Percentiles rank a stretch among this genome's conserved stretches.
Conservation (phyloP, 2,797 vertebrate genomes). For the Telmatherina bonti region DNA sequence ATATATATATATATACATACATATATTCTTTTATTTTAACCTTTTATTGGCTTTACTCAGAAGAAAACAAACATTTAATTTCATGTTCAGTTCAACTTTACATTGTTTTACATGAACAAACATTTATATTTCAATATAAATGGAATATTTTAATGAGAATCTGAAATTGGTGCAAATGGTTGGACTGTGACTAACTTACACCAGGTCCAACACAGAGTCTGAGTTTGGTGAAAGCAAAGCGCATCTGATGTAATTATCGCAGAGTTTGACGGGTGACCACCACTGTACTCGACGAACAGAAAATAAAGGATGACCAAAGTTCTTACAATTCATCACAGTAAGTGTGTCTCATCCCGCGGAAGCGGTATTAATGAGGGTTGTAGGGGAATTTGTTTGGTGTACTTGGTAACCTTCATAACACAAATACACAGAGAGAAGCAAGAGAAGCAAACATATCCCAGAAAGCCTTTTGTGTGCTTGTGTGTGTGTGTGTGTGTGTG, state of each 20-base stretch:
- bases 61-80: too few relatives aligned
- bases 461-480: not conserved
- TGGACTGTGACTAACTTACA: too few relatives aligned
- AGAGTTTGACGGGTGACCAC: not conserved
- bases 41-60: too few relatives aligned
- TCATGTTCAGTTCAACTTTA: too few relatives aligned
- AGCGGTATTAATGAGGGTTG: not conserved
- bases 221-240: not conserved
- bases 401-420: not conserved
- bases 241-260: not conserved
- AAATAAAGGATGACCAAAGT: slow-evolving; percentile 1
- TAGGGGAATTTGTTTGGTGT: not conserved
- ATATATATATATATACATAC: too few relatives aligned
- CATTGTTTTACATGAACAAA: too few relatives aligned
- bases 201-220: not conserved
- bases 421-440: not conserved
- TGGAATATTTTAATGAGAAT: too few relatives aligned
- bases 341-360: not conserved
- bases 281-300: not conserved
- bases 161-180: too few relatives aligned
- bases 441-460: not conserved
- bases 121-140: too few relatives aligned
- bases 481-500: too few relatives aligned
- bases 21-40: too few relatives aligned
- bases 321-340: not conserved